Percentiles rank a stretch among this genome's conserved stretches.
These are phyloP conservation scores for Pecten maximus DNA, from an alignment of 2,888 invertebrate genomes.

Conservation along the genomic window DNA sequence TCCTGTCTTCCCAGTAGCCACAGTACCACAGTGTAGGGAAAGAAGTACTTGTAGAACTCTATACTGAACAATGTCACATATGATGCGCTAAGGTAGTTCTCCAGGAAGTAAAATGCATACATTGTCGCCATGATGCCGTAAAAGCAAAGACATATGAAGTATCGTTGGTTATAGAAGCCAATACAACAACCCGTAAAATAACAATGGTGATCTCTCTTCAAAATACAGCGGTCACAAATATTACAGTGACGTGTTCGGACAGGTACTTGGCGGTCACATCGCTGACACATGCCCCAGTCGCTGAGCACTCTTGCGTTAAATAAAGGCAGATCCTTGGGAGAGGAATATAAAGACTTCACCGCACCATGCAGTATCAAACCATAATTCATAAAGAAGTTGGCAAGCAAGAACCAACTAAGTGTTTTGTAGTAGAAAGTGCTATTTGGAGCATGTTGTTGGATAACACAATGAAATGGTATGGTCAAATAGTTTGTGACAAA, in stretches of 20 bases:
- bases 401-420: constrained; percentile 63
- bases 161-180: constrained; percentile 83
- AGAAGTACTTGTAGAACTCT: constrained; percentile 68
- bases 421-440: constrained; percentile 54
- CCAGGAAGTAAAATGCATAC: constrained; percentile 63
- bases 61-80: constrained; percentile 66
- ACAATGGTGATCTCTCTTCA: constrained; percentile 83
- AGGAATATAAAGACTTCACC: constrained; percentile 59
- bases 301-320: constrained; percentile 45
- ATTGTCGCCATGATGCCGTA: constrained; percentile 67
- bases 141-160: constrained; percentile 82
- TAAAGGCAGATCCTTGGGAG: constrained; percentile 57
- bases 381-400: constrained; percentile 67
- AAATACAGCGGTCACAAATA: constrained; percentile 81
- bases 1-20: constrained; percentile 63
- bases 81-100: constrained; percentile 63
- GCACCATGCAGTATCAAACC: constrained; percentile 61
- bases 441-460: constrained; percentile 49
- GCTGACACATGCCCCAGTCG: constrained; percentile 68
- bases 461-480: constrained; percentile 54
- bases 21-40: constrained; percentile 67
- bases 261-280: constrained; percentile 71
- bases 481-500: constrained; percentile 61
- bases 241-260: constrained; percentile 82
- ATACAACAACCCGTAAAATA: constrained; percentile 82